Base-by-base conservation (phyloP, 2,113 vertebrate genomes). In the Anthoscopus minutus region DNA sequence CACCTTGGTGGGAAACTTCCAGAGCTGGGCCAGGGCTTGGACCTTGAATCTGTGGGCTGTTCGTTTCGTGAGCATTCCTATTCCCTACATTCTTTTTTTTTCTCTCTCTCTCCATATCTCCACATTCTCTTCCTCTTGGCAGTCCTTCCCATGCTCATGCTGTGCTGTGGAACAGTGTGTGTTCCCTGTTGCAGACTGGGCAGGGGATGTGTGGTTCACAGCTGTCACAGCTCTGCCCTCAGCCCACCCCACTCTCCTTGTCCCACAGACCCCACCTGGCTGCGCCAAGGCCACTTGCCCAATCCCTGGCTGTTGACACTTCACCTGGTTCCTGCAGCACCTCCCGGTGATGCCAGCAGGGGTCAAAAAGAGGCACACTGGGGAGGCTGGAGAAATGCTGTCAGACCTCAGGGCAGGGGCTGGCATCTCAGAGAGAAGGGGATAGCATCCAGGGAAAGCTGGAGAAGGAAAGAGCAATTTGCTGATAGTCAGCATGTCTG, bases 381-480 rank as follows among this genome's bases (percentile, higher is more conserved):
- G 14, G 44, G 37, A 89, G 38, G 38, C 0, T 60, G 28, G 20
- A 54, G 91, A 78, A 88, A 38, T 16, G 31, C 44, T 81, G 54
- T 72, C 25, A 61, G 51, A 89, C n/a, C 65, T 57, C 35, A 44
- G 44, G 67, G 91, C 90, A 70, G 8, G 33, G 25, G 15, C 45
- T 72, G 51, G 62, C 42, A 45, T n/a, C 79, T 80, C n/a, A 5
- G 38, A 71, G 27, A 31, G 44, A 65, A 66, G 42, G 30, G 58
- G 69, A 47, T 23, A 40, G 50, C 79, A 58, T 58, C 73, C 74
- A 65, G 69, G 69, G 67, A 78, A 81, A 71, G 73, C 82, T 90
- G 83, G 64, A 71, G 77, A 87, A 94, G 89, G 89, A 89, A 93
- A 88, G 95, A 93, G 89, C 94, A 95, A 73, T 91, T 93, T 95